A percentile compares a stretch with the other conserved stretches of the same genome.
Conservation (phyloP, 2,113 vertebrate species). For the Poecilia latipinna region DNA sequence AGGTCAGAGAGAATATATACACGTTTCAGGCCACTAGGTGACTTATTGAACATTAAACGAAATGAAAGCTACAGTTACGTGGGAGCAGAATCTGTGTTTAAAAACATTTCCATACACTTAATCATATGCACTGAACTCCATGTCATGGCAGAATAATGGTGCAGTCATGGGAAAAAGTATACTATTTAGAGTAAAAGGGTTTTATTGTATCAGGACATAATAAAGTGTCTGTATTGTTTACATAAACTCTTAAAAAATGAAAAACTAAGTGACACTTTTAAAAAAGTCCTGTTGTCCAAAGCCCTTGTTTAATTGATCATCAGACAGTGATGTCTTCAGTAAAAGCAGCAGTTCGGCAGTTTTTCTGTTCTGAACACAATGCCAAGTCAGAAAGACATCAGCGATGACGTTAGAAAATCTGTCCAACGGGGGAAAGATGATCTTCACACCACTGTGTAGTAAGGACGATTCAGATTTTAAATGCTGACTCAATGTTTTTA, state of each 20-base stretch:
- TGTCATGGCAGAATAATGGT: neutral
- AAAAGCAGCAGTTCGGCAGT: neutral
- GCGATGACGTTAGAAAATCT: neutral
- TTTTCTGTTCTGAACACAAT: neutral
- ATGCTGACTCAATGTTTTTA: too few species aligned
- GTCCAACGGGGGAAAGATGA: too few species aligned
- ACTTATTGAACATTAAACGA: constrained; percentile 54
- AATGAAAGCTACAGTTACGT: constrained; percentile 49
- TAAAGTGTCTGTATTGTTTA: neutral
- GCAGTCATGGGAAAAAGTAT: neutral
- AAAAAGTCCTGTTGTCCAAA: neutral
- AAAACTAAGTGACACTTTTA: too few species aligned
- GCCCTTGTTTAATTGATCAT: neutral
- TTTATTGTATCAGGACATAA: neutral
- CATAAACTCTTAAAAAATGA: neutral
- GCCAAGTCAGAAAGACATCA: neutral
- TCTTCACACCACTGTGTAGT: too few species aligned
- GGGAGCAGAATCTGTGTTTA: constrained; percentile 12
- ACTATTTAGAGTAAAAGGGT: neutral
- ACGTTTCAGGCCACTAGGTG: constrained; percentile 74
- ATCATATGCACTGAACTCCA: neutral
- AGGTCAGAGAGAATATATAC: constrained; percentile 71
- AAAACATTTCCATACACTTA: neutral
- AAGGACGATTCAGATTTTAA: too few species aligned
- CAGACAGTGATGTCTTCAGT: neutral